Evolutionary conservation across 2,797 vertebrate genomes (phyloP).

Genomic region (Lepus townsendii): DNA sequence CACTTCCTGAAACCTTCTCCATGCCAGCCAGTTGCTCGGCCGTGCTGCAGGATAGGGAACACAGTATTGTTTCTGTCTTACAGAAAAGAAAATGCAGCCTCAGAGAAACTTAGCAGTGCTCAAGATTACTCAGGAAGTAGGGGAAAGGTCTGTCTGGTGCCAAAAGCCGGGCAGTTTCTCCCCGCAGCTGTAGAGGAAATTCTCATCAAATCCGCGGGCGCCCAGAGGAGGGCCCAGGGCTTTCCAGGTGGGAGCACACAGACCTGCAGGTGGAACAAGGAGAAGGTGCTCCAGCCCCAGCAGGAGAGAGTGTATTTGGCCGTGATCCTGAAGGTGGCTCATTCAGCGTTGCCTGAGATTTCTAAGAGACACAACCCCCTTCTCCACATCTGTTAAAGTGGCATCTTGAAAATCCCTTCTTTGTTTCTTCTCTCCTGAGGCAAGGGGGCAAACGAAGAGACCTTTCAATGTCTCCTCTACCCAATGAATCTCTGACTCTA

Average conservation of each 20-base stretch:
- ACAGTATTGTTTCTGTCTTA: slow-evolving; percentile 48
- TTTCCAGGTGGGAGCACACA: neutral
- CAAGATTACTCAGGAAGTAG: slow-evolving; percentile 13
- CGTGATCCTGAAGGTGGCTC: neutral
- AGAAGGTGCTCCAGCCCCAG: neutral
- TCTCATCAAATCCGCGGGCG: neutral
- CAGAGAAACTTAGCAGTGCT: slow-evolving; percentile 36
- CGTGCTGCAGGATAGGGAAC: neutral
- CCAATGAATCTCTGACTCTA: neutral
- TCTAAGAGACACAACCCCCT: neutral
- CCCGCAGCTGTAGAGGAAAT: neutral
- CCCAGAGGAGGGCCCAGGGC: too few relatives aligned
- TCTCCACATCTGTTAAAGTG: neutral
- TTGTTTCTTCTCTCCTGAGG: slow-evolving; percentile 4
- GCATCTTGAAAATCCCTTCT: slow-evolving; percentile 17
- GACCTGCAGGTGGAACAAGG: neutral
- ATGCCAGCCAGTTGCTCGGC: neutral
- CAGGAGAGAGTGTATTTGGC: neutral
- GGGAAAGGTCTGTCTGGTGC: neutral
- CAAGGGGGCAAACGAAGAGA: neutral
- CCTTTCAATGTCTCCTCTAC: neutral
- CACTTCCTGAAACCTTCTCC: neutral
- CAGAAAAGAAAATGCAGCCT: slow-evolving; percentile 60
- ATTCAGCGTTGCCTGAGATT: neutral
- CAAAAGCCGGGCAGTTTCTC: neutral